Evolutionary conservation across 2,888 invertebrate genomes (phyloP).

Genomic region (Sinodicranocentrus sp.): DNA sequence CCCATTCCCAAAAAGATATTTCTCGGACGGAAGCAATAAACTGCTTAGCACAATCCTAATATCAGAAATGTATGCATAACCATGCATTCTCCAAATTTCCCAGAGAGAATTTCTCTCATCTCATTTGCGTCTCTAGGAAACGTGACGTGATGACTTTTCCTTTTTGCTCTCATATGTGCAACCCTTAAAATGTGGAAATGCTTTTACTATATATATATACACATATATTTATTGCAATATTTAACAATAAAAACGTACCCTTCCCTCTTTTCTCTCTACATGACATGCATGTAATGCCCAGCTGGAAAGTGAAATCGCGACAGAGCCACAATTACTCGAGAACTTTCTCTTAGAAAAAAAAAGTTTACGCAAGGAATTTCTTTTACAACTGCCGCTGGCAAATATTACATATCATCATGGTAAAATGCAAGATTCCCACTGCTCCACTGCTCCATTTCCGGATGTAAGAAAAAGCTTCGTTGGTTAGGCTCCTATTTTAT

Average conservation of each 20-base stretch:
- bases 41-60: background rate
- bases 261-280: background rate
- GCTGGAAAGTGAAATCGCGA: background rate
- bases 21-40: background rate
- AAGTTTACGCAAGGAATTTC: constrained; percentile 17
- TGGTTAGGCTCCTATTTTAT: background rate
- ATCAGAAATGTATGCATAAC: background rate
- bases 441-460: constrained; percentile 60
- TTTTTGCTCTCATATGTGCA: too few relatives aligned
- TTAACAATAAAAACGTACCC: background rate
- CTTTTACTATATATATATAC: too few relatives aligned
- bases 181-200: too few relatives aligned
- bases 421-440: constrained; percentile 29
- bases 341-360: background rate
- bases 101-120: background rate
- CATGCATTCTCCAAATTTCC: background rate
- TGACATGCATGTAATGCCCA: constrained; percentile 18
- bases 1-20: too few relatives aligned
- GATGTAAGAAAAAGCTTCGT: too few relatives aligned
- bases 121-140: background rate
- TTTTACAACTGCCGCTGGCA: constrained; percentile 33
- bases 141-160: background rate
- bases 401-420: constrained; percentile 30
- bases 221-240: too few relatives aligned
- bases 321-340: background rate